phyloP scores from a whole-genome alignment of 2,888 invertebrate species.

The Philaethria dido region DNA sequence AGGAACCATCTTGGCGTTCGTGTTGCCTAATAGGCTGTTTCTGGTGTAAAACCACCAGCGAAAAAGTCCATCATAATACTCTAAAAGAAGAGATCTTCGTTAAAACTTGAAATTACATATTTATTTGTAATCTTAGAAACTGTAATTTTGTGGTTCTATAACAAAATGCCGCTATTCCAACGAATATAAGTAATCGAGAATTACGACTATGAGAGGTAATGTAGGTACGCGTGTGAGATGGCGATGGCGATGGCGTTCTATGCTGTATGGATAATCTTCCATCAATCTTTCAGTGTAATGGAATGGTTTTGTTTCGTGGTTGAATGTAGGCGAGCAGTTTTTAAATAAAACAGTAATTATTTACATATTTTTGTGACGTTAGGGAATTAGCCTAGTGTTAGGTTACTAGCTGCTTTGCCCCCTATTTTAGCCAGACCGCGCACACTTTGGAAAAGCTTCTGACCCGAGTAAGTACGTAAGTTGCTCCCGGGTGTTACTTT shows the following conservation, averaged over 20 bases:
- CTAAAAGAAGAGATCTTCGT: neutral
- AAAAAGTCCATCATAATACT: too few species aligned
- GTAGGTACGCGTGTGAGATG: conserved; percentile 18
- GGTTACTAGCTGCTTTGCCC: neutral
- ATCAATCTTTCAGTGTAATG: conserved; percentile 66
- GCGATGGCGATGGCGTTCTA: conserved; percentile 51
- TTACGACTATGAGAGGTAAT: conserved; percentile 27
- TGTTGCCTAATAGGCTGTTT: too few species aligned
- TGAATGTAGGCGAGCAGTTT: conserved; percentile 47
- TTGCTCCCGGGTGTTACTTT: too few species aligned
- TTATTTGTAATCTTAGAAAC: neutral
- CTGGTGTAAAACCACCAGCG: too few species aligned
- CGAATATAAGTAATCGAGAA: conserved; percentile 40
- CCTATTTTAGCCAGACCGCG: too few species aligned
- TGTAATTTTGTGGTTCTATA: conserved; percentile 4
- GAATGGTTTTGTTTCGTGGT: conserved; percentile 57
- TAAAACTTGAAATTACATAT: neutral
- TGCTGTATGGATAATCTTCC: conserved; percentile 63
- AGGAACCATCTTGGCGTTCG: too few species aligned
- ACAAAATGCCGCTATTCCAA: conserved; percentile 32
- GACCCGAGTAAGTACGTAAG: too few species aligned
- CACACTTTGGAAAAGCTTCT: too few species aligned
- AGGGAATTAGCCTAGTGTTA: neutral
- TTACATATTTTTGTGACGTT: neutral
- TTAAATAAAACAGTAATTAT: neutral